These are phyloP conservation scores for Lamprotornis superbus DNA, from an alignment of 2,113 vertebrate species.

Conservation along the genomic window DNA sequence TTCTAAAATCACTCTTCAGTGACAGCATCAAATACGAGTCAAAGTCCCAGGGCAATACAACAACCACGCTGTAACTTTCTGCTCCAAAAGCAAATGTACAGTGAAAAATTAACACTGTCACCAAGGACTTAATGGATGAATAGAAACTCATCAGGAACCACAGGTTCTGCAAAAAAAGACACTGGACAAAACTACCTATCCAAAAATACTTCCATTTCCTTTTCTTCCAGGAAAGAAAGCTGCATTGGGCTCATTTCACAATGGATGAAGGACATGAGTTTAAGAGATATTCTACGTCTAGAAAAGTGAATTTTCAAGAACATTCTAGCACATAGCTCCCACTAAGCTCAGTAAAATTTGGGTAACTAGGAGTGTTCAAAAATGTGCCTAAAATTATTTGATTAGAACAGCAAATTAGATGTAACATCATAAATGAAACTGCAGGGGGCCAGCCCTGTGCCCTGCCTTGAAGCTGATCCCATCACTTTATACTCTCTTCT, in stretches of 20 bases:
- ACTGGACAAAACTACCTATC: background rate
- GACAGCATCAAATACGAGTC: background rate
- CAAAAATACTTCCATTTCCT: background rate
- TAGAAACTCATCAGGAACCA: background rate
- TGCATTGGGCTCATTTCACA: background rate
- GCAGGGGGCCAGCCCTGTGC: background rate
- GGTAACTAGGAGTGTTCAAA: background rate
- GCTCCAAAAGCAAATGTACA: background rate
- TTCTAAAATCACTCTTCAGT: conserved; percentile 42
- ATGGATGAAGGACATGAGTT: background rate
- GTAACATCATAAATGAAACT: background rate
- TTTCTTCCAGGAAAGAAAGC: background rate
- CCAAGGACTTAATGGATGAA: background rate
- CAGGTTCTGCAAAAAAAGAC: background rate
- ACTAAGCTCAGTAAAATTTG: background rate
- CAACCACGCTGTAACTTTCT: background rate
- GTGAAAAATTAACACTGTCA: background rate
- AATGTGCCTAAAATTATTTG: background rate
- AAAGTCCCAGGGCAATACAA: conserved; percentile 5
- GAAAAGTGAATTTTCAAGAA: background rate
- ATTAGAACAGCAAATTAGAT: background rate
- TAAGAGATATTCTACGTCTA: background rate
- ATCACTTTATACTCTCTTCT: background rate
- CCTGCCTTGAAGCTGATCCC: background rate
- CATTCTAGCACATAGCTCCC: background rate